Base-by-base conservation (phyloP, 2,113 vertebrate species). In the Ammospiza caudacuta region DNA sequence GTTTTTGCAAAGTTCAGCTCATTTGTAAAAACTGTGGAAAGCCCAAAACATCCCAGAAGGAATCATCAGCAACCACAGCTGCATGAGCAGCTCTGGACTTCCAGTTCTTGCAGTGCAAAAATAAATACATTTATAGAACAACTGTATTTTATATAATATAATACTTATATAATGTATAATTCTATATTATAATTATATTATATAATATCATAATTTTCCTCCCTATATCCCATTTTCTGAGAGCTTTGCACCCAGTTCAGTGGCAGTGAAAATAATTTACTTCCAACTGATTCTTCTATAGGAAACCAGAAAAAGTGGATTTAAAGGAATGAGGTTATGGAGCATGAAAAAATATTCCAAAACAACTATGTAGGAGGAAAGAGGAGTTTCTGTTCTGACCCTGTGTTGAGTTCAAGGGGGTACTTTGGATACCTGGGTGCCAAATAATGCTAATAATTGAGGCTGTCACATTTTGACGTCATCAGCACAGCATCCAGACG, bases 11-110 rank as follows among this genome's bases (percentile, higher is more conserved):
- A 83, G 54, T 84, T 77, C 49, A 74, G 33, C 39, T 49, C 0
- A 2, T 64, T 52, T 24, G 12, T 54, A 58, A 75, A 68, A 79
- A 12, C 22, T 0, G 0, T 70, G 54, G 72, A n/a, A 72, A 76
- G 8, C 33, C 73, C 70, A 31, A n/a, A 27, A 22, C 22, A 12
- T 4, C 57, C 51, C 7, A 4, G 39, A 64, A 69, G 74, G 78
- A 75, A 25, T 28, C 0, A 0, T n/a, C 4, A 6, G 47, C 39
- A 25, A 57, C 24, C 0, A 3, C 6, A 8, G 77, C 75, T 49
- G 20, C 1, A 5, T 15, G 7, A 72, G 78, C 29, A 15, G 10
- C 37, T 57, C 17, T 12, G 62, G 52, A 6, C 57, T 66, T 52
- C 5, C 5, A 27, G 37, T 22, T 44, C 31, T 35, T n/a, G 51